Base-by-base conservation (phyloP, 35 echinoderm and acorn worm genomes). In the Eucidaris tribuloides region DNA sequence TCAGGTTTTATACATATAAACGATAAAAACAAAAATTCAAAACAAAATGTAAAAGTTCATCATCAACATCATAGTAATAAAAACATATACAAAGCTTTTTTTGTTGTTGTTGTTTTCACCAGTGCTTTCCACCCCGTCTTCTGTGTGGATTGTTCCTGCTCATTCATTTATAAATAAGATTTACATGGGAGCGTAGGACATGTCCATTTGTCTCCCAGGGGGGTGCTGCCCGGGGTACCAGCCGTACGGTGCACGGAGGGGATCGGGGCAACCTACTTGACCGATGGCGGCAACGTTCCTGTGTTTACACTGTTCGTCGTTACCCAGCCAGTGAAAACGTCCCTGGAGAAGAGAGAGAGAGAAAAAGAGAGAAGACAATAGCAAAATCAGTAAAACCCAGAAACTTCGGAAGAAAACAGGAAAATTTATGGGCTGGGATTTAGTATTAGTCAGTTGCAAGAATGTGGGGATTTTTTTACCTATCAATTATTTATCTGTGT, bases 271-370 rank as follows among this genome's bases (percentile, higher is more conserved):
- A 20, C 76, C 59, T 79, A 88, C 63, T 88, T 88, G 77, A 88
- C 85, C 55, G 85, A 81, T 31, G 76, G 85, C 46, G 78, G 76
- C 46, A 88, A 43, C 37, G 55, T 61, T 58, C 71, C 85, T 24
- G 58, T 31, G 57, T 45, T 88, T 46, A 77, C 74, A 80, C 41
- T 65, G 77, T 81, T 88, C 61, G 77, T 80, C 38, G 77, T 77
- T 45, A 88, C 85, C 85, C 85, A 88, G 43, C 76, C 85, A 64
- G 85, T 88, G 85, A 88, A 88, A 46, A 88, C 85, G 78, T 88
- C 85, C 78, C 85, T 88, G 74, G 11, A 37, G 43, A 63, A 64
- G 41, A 50, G 3, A 62, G 50, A 87, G 65, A 88, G 28, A 70
- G 35, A 70, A 42, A 79, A 60, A 46, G 14, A 80, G 38, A 88